Base-by-base conservation (phyloP, 2,888 invertebrate genomes). In the Dolichopus griseipennis region DNA sequence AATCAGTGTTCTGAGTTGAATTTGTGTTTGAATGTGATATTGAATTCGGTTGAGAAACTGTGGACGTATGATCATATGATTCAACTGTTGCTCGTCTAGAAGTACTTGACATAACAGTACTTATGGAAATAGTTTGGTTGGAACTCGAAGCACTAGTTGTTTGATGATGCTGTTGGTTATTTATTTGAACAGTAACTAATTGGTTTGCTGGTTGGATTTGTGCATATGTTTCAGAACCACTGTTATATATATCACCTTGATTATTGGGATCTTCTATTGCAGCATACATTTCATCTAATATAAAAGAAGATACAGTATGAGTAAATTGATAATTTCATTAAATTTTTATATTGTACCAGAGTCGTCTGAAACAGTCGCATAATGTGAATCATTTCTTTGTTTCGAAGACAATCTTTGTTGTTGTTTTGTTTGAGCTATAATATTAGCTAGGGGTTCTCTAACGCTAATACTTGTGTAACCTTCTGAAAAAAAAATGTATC, bases 401-500 rank as follows among this genome's bases (percentile, higher is more conserved):
- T 79, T 76, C 77, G 78, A 64, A 76, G 79, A 75, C 76, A 82
- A 64, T 71, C 72, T 73, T 67, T 82, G 81, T 71, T 83, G 82
- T 69, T 78, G 78, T 65, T 83, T 78, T 0, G 88, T 88, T 78
- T 88, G 87, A 66, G 88, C 89, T 73, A 90, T 86, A 72, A 90
- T 88, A 76, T 88, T 88, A 5, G 93, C 92, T 70, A 95, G 82
- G 1, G 95, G 95, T 79, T 94, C 94, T 21, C 94, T 85, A 1
- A 95, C 95, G 72, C 93, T 94, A 73, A 94, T 94, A 77, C 93
- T 93, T 0, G 94, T 94, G 78, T 95, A 95, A 65, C 94, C 94
- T 84, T 93, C 93, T 92, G 81, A 37, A 83, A 81, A 12, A n/a
- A 63, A 65, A 62, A 1, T 20, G 8, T 7, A 65, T 61, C 37